Base-by-base conservation (phyloP, 1,140 invertebrate genomes). In the Sarcophaga peregrina region DNA sequence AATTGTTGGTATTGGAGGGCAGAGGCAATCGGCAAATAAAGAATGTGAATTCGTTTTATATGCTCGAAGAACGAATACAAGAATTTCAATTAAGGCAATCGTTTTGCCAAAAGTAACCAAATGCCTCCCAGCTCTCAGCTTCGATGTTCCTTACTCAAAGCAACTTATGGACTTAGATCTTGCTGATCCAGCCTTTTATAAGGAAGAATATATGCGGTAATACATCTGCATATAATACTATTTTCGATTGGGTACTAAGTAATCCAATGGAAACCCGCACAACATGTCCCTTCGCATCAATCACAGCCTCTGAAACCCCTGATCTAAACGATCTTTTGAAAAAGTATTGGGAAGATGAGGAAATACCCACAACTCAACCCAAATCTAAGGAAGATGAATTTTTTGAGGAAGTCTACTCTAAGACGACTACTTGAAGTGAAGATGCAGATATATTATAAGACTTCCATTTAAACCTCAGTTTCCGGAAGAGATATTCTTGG, bases 361-460 rank as follows among this genome's bases (percentile, higher is more conserved):
- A n/a, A n/a, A n/a, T n/a, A n/a, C 75, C 75, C 47, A 10, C 54
- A 20, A 8, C 50, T 0, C n/a, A 15, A 20, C 17, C 25, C 3
- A 50, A 20, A 5, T 15, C 45, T 45, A 25, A 20, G 1, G 58
- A 46, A 48, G 74, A 76, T 76, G 45, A 48, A 48, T 47, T 48
- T 47, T 47, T 45, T 48, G 74, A 81, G 62, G 9, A 58, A 17
- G 62, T 81, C 10, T 81, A 81, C 45, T 3, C 52, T 13, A 20
- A 46, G 15, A 81, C 80, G 3, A 81, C 80, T 58, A 62, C 20
- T 25, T 25, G 80, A 8, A 25, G 46, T 62, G 15, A 15, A n/a
- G 17, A 81, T 81, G 80, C n/a, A n/a, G 80, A 81, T 68, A 81
- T 25, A n/a, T 81, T 45, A 52, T 81, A 81, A 48, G 80, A 62